Conservation (phyloP, 2,888 invertebrate genomes). For the Zaprionus lineosus region DNA sequence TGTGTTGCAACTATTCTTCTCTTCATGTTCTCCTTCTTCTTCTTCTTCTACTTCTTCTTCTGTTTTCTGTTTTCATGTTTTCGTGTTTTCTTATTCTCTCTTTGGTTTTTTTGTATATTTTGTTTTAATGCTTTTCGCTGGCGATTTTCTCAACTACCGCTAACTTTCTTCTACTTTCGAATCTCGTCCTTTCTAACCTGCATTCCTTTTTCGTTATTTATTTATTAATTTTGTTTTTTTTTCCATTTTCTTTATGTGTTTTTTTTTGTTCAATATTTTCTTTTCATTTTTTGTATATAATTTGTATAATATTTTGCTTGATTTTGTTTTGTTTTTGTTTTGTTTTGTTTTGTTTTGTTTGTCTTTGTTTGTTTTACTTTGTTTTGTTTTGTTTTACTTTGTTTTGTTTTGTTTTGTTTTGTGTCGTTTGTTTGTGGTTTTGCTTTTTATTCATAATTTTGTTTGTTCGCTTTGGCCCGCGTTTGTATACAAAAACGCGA, state of each 20-base stretch:
- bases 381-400: conserved; percentile 16
- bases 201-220: too few relatives aligned
- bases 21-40: conserved; percentile 41
- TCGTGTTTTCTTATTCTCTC: conserved; percentile 27
- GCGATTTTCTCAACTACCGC: conserved; percentile 24
- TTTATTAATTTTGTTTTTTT: conserved; percentile 7
- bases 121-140: conserved; percentile 52
- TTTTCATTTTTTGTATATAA: conserved; percentile 9
- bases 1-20: conserved; percentile 66
- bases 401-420: conserved; percentile 28
- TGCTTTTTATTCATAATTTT: conserved; percentile 12
- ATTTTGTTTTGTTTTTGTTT: conserved; percentile 7
- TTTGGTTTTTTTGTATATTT: conserved; percentile 57
- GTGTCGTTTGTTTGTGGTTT: conserved; percentile 18
- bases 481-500: conserved; percentile 68
- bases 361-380: too few relatives aligned
- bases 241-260: conserved; percentile 20
- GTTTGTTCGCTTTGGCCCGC: conserved; percentile 58
- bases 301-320: conserved; percentile 4
- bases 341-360: conserved; percentile 31
- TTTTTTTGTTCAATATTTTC: conserved; percentile 22
- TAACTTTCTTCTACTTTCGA: conserved; percentile 36
- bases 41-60: conserved; percentile 58
- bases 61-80: conserved; percentile 27
- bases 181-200: conserved; percentile 6